These are phyloP conservation scores for Herminia tarsipennalis DNA, from an alignment of 2,888 invertebrate genomes.

Conservation along the genomic window DNA sequence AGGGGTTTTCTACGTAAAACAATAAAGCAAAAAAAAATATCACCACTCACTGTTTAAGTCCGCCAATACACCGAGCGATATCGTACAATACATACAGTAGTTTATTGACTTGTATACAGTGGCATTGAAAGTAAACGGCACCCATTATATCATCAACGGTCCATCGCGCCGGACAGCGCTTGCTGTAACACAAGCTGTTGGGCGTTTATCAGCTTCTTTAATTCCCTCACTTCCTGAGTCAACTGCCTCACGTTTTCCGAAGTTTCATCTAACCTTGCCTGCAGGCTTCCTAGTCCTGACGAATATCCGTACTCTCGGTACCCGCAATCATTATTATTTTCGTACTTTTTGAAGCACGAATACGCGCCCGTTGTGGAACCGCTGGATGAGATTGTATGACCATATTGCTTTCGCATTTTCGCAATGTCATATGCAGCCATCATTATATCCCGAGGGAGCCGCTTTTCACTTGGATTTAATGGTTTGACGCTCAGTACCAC, in stretches of 20 bases:
- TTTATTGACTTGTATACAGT: slow-evolving; percentile 80
- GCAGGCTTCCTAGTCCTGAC: slow-evolving; percentile 85
- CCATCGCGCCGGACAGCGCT: slow-evolving; percentile 75
- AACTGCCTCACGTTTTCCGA: slow-evolving; percentile 88
- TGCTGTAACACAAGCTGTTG: slow-evolving; percentile 83
- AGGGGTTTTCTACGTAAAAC: slow-evolving; percentile 19
- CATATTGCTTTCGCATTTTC: slow-evolving; percentile 89
- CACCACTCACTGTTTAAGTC: slow-evolving; percentile 72
- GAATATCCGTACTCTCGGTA: slow-evolving; percentile 85
- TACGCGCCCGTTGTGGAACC: slow-evolving; percentile 87
- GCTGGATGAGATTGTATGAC: slow-evolving; percentile 88
- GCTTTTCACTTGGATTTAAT: slow-evolving; percentile 92
- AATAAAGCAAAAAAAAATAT: slow-evolving; percentile 57
- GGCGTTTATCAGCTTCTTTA: slow-evolving; percentile 85
- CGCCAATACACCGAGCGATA: slow-evolving; percentile 56
- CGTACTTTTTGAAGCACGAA: slow-evolving; percentile 88
- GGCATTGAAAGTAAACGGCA: slow-evolving; percentile 82
- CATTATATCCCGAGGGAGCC: slow-evolving; percentile 91
- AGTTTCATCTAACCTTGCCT: slow-evolving; percentile 88
- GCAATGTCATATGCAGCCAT: slow-evolving; percentile 93
- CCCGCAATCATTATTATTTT: slow-evolving; percentile 84
- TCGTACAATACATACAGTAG: slow-evolving; percentile 64
- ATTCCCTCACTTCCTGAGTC: slow-evolving; percentile 88
- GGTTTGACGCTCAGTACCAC: slow-evolving; percentile 94
- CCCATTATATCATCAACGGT: slow-evolving; percentile 81